phyloP scores from a whole-genome alignment of 2,888 invertebrate genomes.

The Gastrophysa polygoni region DNA sequence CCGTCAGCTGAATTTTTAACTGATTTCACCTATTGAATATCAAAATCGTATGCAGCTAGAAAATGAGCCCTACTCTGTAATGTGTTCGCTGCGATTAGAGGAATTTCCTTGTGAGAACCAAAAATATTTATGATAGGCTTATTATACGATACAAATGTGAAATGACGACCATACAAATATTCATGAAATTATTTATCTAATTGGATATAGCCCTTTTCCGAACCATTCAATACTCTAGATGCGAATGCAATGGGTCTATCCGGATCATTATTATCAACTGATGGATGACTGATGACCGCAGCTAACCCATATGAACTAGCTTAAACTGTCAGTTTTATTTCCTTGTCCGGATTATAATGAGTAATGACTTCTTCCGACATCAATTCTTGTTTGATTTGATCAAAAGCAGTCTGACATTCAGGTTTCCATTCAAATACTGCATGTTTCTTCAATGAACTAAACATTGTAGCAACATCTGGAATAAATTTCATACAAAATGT shows the following conservation, averaged over 20 bases:
- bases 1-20: neutral
- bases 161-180: too few relatives aligned
- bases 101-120: too few relatives aligned
- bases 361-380: neutral
- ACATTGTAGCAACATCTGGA: neutral
- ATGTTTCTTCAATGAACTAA: neutral
- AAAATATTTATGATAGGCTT: neutral
- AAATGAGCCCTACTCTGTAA: constrained; percentile 2
- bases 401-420: neutral
- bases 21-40: neutral
- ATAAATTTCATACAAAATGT: neutral
- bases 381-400: neutral
- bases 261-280: neutral
- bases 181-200: constrained; percentile 2
- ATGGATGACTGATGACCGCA: neutral
- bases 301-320: neutral
- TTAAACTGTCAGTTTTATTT: neutral
- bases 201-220: neutral
- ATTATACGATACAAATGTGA: too few relatives aligned
- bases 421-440: neutral
- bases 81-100: constrained; percentile 1
- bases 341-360: neutral
- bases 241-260: constrained; percentile 1
- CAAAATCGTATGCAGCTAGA: neutral
- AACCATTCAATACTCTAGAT: neutral